phyloP scores from a whole-genome alignment of 2,113 vertebrate species.

The Phyllostomus discolor region DNA sequence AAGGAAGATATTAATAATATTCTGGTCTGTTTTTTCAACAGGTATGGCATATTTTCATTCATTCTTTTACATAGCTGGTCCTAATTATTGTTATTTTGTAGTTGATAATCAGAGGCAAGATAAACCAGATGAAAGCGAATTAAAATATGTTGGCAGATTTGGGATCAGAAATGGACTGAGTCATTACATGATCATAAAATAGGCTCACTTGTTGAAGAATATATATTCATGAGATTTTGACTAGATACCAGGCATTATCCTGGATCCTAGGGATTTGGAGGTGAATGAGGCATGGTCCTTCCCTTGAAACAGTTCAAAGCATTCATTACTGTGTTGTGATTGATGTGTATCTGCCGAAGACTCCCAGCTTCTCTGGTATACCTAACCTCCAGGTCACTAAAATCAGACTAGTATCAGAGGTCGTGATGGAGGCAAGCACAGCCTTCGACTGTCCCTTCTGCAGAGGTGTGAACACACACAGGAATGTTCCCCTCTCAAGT shows the following conservation, averaged over 20 bases:
- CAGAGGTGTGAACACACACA: background rate
- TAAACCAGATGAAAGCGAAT: conserved; percentile 2
- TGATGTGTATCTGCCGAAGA: background rate
- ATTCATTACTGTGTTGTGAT: background rate
- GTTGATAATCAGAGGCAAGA: background rate
- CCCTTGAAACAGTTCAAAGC: background rate
- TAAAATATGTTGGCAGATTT: conserved; percentile 1
- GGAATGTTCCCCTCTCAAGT: background rate
- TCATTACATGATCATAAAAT: background rate
- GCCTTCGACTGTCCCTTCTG: background rate
- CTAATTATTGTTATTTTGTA: conserved; percentile 44
- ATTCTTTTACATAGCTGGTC: background rate
- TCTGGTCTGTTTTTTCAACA: background rate
- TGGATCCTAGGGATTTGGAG: background rate
- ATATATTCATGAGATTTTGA: background rate
- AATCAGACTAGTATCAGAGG: background rate
- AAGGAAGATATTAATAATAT: background rate
- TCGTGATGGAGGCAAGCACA: background rate
- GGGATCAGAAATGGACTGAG: background rate
- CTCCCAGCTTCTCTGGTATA: background rate
- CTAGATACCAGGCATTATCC: background rate
- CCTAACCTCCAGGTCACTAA: background rate
- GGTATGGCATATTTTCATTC: background rate
- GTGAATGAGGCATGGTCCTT: background rate
- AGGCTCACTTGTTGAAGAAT: background rate